Evolutionary conservation across 2,113 vertebrate genomes (phyloP), one percentile per base, ranked within the genome.

Genomic region (Paratilapia polleni): DNA sequence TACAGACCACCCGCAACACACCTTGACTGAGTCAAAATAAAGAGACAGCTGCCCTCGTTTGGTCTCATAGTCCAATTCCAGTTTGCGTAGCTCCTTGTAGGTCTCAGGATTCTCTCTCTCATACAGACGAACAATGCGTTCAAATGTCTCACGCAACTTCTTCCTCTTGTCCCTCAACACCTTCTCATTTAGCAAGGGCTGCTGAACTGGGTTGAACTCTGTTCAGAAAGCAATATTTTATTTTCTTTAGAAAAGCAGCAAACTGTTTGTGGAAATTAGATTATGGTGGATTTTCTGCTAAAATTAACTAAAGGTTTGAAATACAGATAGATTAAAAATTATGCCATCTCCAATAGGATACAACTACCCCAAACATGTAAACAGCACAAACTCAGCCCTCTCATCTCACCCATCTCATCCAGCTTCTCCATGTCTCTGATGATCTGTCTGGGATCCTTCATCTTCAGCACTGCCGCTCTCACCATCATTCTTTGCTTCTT

Each of bases 401-500:
- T 96, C 85, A 99, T 97, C 98, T 96, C 87, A 99, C 98, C 98
- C 98, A 99, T 99, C 90, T 99, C 98, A 95, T 99, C 98, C 88
- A 99, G 92, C 92, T 99, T 99, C 94, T 99, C 98, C 98, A 99
- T 99, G 93, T 99, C 98, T 83, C 96, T 95, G 93, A 99, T 98
- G 92, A 99, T 99, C 91, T 99, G 98, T 85, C 99, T 97, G n/a
- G 98, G 98, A 92, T 99, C 98, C 84, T 99, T 99, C 98, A 99
- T 99, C 94, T 99, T 99, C 68, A 99, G 93, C 78, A 99, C 98
- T 0, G 98, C 98, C 17, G 98, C 98, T 92, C 98, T 96, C 82
- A 99, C 98, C 98, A 99, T 99, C 98, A 99, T 99, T 49, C 98
- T 96, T 38, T 99, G 98, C 83, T 99, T 99, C 95, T 99, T 99